Evolutionary conservation across 2,113 vertebrate genomes (phyloP), one percentile per base, ranked within the genome.

Genomic region (Dryoscopus gambensis): DNA sequence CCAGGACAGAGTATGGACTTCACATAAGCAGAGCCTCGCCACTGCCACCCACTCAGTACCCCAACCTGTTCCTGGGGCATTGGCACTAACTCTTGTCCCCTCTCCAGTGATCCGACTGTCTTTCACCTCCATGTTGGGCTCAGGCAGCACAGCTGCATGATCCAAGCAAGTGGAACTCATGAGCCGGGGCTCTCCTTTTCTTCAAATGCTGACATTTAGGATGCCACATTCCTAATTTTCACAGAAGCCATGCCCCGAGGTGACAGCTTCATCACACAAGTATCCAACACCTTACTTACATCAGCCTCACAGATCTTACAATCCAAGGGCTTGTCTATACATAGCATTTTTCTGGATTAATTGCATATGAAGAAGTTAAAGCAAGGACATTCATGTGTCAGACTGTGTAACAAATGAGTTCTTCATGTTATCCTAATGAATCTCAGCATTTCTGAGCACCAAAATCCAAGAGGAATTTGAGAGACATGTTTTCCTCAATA

Each of bases 41-140:
- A 39, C 55, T 44, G 24, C 44, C 57, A 74, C 42, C 17, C 22
- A 64, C 18, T 2, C 1, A 2, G 63, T 15, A 59, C 15, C 9
- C 57, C 57, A 91, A 15, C 16, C 33, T 6, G 2, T 15, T 84
- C 24, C 42, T 18, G 44, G 10, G 17, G 13, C 18, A 55, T 12
- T 7, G 1, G 52, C 16, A 2, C 47, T 30, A 52, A 35, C 35
- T 81, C 53, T 27, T 3, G 1, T 37, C 23, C 39, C 15, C 0
- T 0, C 60, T 74, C 59, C 4, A 4, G n/a, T 40, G 50, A 86
- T 37, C 21, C 2, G 0, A 30, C 24, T 40, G 44, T 13, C 60
- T 56, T 78, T 30, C 47, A 59, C 21, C 35, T 80, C 47, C 2
- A 0, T 6, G 4, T 0, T 53, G 22, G n/a, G 50, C 21, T 79